These are phyloP conservation scores for Caranx melampygus DNA, from an alignment of 2,113 vertebrate species.

Conservation along the genomic window DNA sequence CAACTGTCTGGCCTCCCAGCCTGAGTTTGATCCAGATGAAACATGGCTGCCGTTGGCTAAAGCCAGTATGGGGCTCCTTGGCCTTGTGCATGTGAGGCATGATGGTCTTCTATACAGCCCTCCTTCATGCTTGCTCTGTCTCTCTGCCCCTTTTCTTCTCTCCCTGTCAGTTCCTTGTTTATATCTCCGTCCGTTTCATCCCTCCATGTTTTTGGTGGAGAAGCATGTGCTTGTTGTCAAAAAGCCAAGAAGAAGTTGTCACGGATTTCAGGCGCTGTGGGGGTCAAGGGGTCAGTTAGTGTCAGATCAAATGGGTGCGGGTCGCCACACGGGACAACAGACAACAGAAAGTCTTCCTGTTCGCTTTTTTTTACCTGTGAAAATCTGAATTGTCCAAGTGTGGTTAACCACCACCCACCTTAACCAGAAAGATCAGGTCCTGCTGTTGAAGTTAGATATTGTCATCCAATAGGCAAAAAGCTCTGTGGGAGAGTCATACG, in stretches of 20 bases:
- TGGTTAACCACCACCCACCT: background rate
- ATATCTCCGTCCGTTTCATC: slow-evolving; percentile 13
- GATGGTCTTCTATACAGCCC: slow-evolving; percentile 25
- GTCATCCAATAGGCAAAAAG: background rate
- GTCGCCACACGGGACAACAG: background rate
- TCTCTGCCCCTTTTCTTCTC: slow-evolving; percentile 23
- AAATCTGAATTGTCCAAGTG: background rate
- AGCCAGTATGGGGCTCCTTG: slow-evolving; percentile 6
- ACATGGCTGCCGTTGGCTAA: slow-evolving; percentile 39
- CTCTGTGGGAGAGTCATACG: background rate
- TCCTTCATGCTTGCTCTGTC: slow-evolving; percentile 64
- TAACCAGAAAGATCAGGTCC: background rate
- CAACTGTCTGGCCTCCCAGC: background rate
- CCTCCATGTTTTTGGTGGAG: slow-evolving; percentile 36
- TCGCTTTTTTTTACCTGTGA: background rate
- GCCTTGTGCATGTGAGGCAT: slow-evolving; percentile 76
- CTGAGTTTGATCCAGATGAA: slow-evolving; percentile 30
- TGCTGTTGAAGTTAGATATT: slow-evolving; percentile 18
- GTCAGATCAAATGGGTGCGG: slow-evolving; percentile 24
- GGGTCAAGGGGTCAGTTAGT: background rate
- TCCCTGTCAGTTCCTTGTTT: slow-evolving; percentile 40
- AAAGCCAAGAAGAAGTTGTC: background rate
- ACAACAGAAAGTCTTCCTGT: slow-evolving; percentile 5
- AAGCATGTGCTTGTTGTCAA: slow-evolving; percentile 49
- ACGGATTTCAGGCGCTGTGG: background rate